These are phyloP conservation scores for Thaleichthys pacificus DNA, from an alignment of 2,797 vertebrate genomes.

Conservation along the genomic window DNA sequence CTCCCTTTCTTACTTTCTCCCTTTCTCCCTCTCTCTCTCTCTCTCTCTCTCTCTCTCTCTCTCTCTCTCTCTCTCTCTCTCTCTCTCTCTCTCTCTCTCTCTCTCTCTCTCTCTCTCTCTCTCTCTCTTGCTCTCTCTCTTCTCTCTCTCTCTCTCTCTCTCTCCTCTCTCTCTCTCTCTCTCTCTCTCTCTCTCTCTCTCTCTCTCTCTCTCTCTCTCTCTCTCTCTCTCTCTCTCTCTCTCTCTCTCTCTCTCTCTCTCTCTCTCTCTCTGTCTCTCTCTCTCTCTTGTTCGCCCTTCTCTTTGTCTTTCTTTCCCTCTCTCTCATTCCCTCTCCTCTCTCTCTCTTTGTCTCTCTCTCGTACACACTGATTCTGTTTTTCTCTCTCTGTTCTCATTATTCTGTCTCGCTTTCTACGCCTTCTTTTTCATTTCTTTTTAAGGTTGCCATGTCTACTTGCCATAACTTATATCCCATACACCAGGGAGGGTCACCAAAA, in stretches of 20 bases:
- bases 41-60: not conserved
- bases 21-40: not conserved
- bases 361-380: not conserved
- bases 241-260: conserved; percentile 8
- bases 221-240: not conserved
- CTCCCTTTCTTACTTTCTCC: not conserved
- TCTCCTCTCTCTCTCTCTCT: not conserved
- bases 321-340: not conserved
- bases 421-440: not conserved
- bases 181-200: not conserved
- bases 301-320: not conserved
- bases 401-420: not conserved
- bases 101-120: not conserved
- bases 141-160: too few relatives aligned
- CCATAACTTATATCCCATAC: too few relatives aligned
- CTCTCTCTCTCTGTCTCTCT: conserved; percentile 6
- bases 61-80: not conserved
- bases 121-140: not conserved
- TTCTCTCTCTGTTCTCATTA: not conserved
- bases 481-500: too few relatives aligned
- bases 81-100: conserved; percentile 17
- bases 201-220: not conserved
- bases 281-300: not conserved
- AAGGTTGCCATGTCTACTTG: too few relatives aligned
- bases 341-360: not conserved